These are phyloP conservation scores for Rotaria magnacalcarata DNA, from an alignment of 2,888 invertebrate species.

Conservation along the genomic window DNA sequence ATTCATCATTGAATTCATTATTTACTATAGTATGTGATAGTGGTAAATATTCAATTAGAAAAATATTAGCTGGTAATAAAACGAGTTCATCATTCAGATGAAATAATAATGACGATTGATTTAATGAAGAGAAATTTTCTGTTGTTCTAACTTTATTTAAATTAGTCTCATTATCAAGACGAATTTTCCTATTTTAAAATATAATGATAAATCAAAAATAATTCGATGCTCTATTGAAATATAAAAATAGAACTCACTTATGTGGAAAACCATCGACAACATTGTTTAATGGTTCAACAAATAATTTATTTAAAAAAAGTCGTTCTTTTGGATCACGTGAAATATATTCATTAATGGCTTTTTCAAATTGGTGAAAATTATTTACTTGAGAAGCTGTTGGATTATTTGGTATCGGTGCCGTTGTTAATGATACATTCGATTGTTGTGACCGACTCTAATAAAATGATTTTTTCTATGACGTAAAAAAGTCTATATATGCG, in stretches of 20 bases:
- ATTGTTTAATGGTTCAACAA: background rate
- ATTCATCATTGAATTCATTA: background rate
- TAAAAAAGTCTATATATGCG: too few species aligned
- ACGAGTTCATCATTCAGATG: background rate
- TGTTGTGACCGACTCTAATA: background rate
- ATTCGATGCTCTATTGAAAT: too few species aligned
- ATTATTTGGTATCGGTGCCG: background rate
- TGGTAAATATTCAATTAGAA: background rate
- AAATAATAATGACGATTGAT: background rate
- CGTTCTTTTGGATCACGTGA: background rate
- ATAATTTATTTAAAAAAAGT: background rate
- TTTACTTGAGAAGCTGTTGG: background rate
- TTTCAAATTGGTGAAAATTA: background rate
- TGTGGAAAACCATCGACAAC: slow-evolving; percentile 23
- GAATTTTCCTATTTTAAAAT: background rate
- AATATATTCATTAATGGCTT: background rate
- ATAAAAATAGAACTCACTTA: background rate
- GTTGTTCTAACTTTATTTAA: background rate
- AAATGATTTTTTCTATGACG: too few species aligned
- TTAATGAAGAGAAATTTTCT: background rate
- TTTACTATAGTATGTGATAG: background rate
- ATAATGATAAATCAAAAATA: background rate
- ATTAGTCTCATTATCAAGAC: background rate
- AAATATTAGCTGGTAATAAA: background rate
- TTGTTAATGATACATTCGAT: background rate